A percentile compares a stretch with the other conserved stretches of the same genome.
phyloP scores from a whole-genome alignment of 2,888 invertebrate genomes.

The Ectemnius lituratus region DNA sequence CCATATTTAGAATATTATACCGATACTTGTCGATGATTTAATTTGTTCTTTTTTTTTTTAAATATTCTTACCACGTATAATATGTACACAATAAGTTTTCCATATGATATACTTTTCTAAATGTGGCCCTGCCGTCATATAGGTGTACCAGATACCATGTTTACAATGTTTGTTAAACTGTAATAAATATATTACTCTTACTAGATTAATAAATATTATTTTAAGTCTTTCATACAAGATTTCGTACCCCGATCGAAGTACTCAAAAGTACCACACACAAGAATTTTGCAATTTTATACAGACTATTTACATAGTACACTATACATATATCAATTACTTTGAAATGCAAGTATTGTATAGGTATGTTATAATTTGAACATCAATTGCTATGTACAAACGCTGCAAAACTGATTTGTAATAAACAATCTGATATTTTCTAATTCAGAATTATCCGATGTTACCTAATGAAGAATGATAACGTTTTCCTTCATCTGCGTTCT shows the following conservation, averaged over 20 bases:
- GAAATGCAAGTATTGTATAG: too few species aligned
- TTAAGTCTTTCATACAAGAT: constrained; percentile 25
- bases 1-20: constrained; percentile 50
- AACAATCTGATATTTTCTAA: too few species aligned
- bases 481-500: too few species aligned
- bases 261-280: too few species aligned
- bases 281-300: too few species aligned
- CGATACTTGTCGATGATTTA: constrained; percentile 18
- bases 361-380: too few species aligned
- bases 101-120: constrained; percentile 50
- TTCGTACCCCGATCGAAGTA: neutral
- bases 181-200: constrained; percentile 60
- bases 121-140: constrained; percentile 53
- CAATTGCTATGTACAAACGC: too few species aligned
- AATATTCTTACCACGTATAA: constrained; percentile 21
- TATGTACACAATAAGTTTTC: constrained; percentile 30
- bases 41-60: constrained; percentile 24
- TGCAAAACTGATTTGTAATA: too few species aligned
- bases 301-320: too few species aligned
- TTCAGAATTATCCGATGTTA: too few species aligned
- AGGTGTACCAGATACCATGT: constrained; percentile 43
- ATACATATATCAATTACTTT: too few species aligned
- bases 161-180: constrained; percentile 62
- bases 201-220: constrained; percentile 57
- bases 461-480: too few species aligned